phyloP scores from a whole-genome alignment of 2,888 invertebrate species.

The Eumerus sabulonum region DNA sequence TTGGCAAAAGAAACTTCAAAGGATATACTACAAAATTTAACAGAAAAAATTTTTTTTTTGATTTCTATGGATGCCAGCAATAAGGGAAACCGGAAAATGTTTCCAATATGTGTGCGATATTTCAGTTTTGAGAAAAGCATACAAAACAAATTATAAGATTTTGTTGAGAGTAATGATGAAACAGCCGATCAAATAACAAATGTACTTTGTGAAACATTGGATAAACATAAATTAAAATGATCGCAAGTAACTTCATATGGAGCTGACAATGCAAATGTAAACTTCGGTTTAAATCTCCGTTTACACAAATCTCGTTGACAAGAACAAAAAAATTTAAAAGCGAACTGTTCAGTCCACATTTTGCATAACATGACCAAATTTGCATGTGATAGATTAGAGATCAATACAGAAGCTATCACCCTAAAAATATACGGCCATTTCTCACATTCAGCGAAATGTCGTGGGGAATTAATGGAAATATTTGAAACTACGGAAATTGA shows the following conservation, averaged over 20 bases:
- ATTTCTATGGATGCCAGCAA: too few species aligned
- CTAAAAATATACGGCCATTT: conserved; percentile 17
- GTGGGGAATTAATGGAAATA: too few species aligned
- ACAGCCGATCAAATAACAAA: conserved; percentile 38
- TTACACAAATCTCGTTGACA: conserved; percentile 24
- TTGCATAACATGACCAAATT: conserved; percentile 40
- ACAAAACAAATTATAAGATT: conserved; percentile 36
- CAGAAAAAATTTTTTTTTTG: conserved; percentile 1
- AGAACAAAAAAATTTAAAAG: conserved; percentile 40
- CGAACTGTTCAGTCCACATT: conserved; percentile 43
- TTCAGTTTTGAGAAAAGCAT: conserved; percentile 3
- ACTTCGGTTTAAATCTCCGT: conserved; percentile 25
- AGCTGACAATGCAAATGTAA: conserved; percentile 45
- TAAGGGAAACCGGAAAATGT: too few species aligned
- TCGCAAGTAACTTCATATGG: conserved; percentile 39
- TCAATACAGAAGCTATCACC: conserved; percentile 17
- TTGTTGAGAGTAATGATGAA: conserved; percentile 31
- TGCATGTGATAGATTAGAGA: conserved; percentile 31
- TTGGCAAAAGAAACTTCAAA: conserved; percentile 15
- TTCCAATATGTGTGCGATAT: conserved; percentile 24
- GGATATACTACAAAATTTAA: conserved; percentile 33
- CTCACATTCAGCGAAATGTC: too few species aligned
- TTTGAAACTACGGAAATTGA: conserved; percentile 23
- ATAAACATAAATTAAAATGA: background rate
- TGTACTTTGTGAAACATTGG: conserved; percentile 4